Evolutionary conservation across 1,140 invertebrate genomes (phyloP).

Genomic region (Drosophila setifemur): DNA sequence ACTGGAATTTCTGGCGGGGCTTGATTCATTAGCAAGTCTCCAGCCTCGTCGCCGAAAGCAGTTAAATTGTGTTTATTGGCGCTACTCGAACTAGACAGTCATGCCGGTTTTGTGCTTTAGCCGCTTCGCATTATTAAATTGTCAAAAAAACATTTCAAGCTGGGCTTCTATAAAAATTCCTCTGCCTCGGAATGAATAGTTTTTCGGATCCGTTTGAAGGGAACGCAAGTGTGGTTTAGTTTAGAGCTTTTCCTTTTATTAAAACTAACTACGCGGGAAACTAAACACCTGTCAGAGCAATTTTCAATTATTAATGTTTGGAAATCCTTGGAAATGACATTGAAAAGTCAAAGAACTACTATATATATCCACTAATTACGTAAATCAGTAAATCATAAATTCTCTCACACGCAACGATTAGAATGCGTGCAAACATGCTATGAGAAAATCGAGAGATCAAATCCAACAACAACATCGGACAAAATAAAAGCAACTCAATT

Average conservation of each 20-base stretch:
- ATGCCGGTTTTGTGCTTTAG: conserved; percentile 36
- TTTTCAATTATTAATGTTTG: conserved; percentile 15
- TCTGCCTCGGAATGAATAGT: background rate
- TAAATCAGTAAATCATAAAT: conserved; percentile 56
- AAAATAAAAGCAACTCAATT: conserved; percentile 18
- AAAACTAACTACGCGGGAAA: conserved; percentile 12
- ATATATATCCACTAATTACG: conserved; percentile 32
- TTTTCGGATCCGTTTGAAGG: conserved; percentile 46
- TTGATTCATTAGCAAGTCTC: conserved; percentile 68
- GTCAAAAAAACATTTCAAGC: conserved; percentile 39
- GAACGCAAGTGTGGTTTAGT: conserved; percentile 1
- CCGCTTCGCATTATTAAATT: conserved; percentile 55
- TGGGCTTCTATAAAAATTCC: too few species aligned
- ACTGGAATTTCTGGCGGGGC: conserved; percentile 70
- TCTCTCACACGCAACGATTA: conserved; percentile 45
- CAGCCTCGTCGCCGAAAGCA: conserved; percentile 21
- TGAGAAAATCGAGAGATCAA: conserved; percentile 12
- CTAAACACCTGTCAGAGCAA: conserved; percentile 32
- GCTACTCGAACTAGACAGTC: conserved; percentile 63
- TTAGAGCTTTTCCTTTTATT: background rate
- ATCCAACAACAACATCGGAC: conserved; percentile 8
- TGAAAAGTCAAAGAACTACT: conserved; percentile 64
- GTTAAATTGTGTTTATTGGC: conserved; percentile 61
- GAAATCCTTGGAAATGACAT: conserved; percentile 63
- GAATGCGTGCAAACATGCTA: conserved; percentile 32